These are phyloP conservation scores for Amphilophus citrinellus DNA, from an alignment of 2,113 vertebrate species.

Conservation along the genomic window DNA sequence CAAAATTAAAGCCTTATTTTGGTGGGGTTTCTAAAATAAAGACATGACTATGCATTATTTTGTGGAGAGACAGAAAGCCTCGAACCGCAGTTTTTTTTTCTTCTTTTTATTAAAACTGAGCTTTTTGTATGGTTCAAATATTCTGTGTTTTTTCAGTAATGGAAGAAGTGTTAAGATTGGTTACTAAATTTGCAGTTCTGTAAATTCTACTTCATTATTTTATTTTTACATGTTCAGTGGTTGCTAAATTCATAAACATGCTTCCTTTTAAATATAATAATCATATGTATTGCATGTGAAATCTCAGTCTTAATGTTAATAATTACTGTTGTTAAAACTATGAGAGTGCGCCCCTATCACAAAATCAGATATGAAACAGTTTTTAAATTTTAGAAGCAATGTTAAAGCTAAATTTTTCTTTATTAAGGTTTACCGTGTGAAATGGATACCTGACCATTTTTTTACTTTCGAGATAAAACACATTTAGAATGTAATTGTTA, in stretches of 20 bases:
- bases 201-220: neutral
- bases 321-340: neutral
- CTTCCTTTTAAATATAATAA: neutral
- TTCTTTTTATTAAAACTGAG: slow-evolving; percentile 36
- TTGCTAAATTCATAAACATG: neutral
- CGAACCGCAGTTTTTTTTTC: too few relatives aligned
- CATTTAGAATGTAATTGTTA: neutral
- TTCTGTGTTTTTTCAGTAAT: neutral
- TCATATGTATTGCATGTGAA: neutral
- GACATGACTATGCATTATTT: slow-evolving; percentile 51
- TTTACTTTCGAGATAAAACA: neutral
- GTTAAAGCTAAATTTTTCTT: neutral
- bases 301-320: neutral
- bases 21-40: slow-evolving; percentile 46
- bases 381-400: neutral
- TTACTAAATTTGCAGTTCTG: neutral
- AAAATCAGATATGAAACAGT: neutral
- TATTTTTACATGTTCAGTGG: neutral
- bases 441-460: neutral
- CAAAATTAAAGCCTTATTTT: slow-evolving; percentile 42
- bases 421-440: neutral
- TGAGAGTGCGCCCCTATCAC: neutral
- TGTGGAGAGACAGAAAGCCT: slow-evolving; percentile 22
- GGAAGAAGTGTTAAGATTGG: neutral
- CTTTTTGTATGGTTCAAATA: slow-evolving; percentile 51